Evolutionary conservation across 2,888 invertebrate species (phyloP).

Genomic region (Aricia artaxerxes): DNA sequence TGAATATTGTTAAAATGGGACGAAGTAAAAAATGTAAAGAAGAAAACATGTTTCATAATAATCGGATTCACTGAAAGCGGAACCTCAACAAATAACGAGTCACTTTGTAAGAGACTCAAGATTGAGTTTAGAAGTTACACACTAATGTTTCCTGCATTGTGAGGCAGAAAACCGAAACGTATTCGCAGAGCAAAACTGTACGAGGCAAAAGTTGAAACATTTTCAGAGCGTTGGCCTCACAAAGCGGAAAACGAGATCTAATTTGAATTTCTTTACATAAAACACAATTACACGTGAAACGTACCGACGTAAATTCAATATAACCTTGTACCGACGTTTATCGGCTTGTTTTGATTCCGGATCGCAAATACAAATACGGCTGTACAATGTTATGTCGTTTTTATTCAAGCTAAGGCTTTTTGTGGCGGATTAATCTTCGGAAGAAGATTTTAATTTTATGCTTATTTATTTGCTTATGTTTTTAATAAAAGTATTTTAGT

Average conservation of each 20-base stretch:
- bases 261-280: conserved; percentile 37
- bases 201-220: conserved; percentile 22
- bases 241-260: conserved; percentile 36
- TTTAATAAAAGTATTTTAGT: neutral
- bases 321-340: conserved; percentile 35
- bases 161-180: conserved; percentile 1
- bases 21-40: neutral
- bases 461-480: neutral
- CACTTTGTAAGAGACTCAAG: conserved; percentile 9
- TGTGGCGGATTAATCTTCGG: neutral
- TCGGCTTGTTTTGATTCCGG: conserved; percentile 35
- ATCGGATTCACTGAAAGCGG: neutral
- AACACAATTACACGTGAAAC: conserved; percentile 39
- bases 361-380: conserved; percentile 13
- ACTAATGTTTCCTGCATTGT: conserved; percentile 17
- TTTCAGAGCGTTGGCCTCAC: conserved; percentile 12
- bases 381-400: neutral
- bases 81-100: conserved; percentile 2
- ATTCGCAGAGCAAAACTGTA: conserved; percentile 10
- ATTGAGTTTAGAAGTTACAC: conserved; percentile 5
- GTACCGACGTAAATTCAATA: conserved; percentile 38
- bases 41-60: neutral
- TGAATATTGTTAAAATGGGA: neutral
- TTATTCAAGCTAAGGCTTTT: conserved; percentile 2
- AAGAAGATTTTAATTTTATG: neutral